Base-by-base conservation (phyloP, 2,888 invertebrate genomes). In the Eilema griseolum region DNA sequence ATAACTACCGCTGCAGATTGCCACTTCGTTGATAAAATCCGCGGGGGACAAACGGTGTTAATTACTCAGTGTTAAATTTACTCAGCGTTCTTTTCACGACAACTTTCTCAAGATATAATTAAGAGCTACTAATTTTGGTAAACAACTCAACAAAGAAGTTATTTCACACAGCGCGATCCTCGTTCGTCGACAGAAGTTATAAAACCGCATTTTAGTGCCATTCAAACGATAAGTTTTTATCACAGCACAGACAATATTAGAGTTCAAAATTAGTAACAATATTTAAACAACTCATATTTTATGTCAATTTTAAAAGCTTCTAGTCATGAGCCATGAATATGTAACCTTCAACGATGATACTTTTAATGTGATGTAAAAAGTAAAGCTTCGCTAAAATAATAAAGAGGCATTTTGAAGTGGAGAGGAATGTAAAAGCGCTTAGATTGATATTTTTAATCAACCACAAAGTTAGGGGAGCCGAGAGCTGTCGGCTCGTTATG, bases 361-460 rank as follows among this genome's bases (percentile, higher is more conserved):
- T 67, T 57, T 68, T 61, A 61, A 71, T 62, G 60, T 33, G 31
- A 66, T 52, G 57, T 67, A 69, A 67, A 73, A 79, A 77, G 65
- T 67, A 56, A 66, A 76, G 79, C 75, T 76, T 68, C 52, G 61
- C 60, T 77, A 61, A 79, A 78, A 81, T 81, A 74, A 81, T 74
- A 75, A 81, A 73, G 62, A 60, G 68, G 61, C 37, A 71, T 76
- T 77, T 72, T 72, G 67, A 73, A 71, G 65, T 70, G 62, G 59
- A 63, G 73, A 68, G 60, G 72, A 77, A 78, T 73, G 70, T 79
- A 79, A 79, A 77, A 79, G 74, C 72, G 79, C 83, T 77, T 76
- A 82, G 85, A 89, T 88, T 89, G 88, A 89, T 87, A 88, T 88
- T 89, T 89, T 89, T 88, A 90, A 90, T 90, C 89, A 90, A 87